These are phyloP conservation scores for silkworm (Bombyx mori) DNA, from an alignment of 1,140 invertebrate genomes.

Conservation along the genomic window ASM3026992v2 NC_085129.1:373001-373500, in stretches of 20 bases:
- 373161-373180: no score
- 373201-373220: no score
- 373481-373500: constrained; percentile 16
- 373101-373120: no score
- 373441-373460: constrained; percentile 3
- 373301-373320: no score
- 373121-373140: no score
- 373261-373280: no score
- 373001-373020: constrained; percentile 18
- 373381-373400: constrained; percentile 14
- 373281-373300: no score
- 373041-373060: constrained; percentile 19
- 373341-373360: constrained; percentile 20
- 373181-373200: no score
- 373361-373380: constrained; percentile 18
- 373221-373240: no score
- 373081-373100: constrained; percentile 1
- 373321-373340: constrained; percentile 16
- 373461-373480: constrained; percentile 22
- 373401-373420: constrained; percentile 19
- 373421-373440: constrained; percentile 8
- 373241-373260: no score
- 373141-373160: no score
- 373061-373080: constrained; percentile 6
- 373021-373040: constrained; percentile 1